Evolutionary conservation across 2,888 invertebrate species (phyloP).

Genomic region (Clunio marinus): DNA sequence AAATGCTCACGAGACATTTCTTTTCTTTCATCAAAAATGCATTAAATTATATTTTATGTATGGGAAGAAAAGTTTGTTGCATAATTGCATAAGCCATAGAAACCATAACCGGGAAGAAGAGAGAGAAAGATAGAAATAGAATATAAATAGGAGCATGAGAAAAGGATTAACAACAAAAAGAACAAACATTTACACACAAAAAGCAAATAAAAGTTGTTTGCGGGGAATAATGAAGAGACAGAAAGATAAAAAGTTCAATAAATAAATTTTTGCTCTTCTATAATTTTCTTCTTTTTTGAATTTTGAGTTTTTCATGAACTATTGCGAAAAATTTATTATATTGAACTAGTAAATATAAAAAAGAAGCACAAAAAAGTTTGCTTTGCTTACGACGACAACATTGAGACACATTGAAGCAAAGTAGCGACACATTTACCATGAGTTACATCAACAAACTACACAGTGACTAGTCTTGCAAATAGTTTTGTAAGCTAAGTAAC

Average conservation of each 20-base stretch:
- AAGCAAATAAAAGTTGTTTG: conserved; percentile 13
- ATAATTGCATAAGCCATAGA: not conserved
- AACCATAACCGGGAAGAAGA: conserved; percentile 14
- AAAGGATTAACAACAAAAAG: conserved; percentile 2
- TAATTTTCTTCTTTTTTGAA: not conserved
- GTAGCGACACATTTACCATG: not conserved
- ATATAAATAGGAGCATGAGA: too few relatives aligned
- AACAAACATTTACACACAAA: conserved; percentile 33
- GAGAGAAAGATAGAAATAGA: not conserved
- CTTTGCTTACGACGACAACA: not conserved
- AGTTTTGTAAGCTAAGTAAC: conserved; percentile 14
- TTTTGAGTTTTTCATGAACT: not conserved
- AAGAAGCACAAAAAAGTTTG: not conserved
- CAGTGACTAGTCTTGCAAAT: conserved; percentile 27
- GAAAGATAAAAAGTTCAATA: conserved; percentile 2
- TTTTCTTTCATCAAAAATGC: not conserved
- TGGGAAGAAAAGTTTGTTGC: not conserved
- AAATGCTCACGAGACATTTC: too few relatives aligned
- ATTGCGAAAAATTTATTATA: not conserved
- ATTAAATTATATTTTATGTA: too few relatives aligned
- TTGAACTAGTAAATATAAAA: conserved; percentile 16
- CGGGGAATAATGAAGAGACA: not conserved
- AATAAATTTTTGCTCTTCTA: conserved; percentile 21
- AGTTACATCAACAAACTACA: not conserved
- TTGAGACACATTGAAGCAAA: not conserved